Evolutionary conservation across 2,797 vertebrate species (phyloP), one percentile per base, ranked within the genome.

Genomic region (Neopelma chrysocephalum): DNA sequence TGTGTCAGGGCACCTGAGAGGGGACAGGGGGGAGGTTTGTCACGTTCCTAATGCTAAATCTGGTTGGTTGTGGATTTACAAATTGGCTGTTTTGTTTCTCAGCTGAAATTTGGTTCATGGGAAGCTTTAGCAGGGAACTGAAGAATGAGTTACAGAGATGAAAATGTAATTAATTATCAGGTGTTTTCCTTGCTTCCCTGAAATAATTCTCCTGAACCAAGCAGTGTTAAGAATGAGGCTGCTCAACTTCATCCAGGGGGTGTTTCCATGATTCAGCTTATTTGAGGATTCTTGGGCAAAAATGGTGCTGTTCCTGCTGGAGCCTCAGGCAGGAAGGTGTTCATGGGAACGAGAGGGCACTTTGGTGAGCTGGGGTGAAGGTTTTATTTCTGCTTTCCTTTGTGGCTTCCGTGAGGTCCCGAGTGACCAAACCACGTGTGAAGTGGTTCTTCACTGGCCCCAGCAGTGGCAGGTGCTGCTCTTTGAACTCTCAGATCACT

Each of bases 161-260:
- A 31, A 68, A 90, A 43, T 31, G 25, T 42, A 26, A 58, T 91
- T 42, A 34, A 66, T 91, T 50, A 60, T 2, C 4, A 15, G 65
- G 15, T 83, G 48, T 50, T 73, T 70, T 77, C 40, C 11, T 66
- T 62, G 31, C 83, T 88, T 80, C 47, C 47, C 36, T 69, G 60
- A 45, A 79, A 43, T 12, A 64, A 53, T 23, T 9, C 45, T 57
- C 64, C 43, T 15, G n/a, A 40, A 22, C 45, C 72, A 66, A 69
- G 64, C 72, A 20, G 45, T 9, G 9, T 16, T 16, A 15, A 43
- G 72, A 19, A 21, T 31, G 12, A 53, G 16, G 22, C 17, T 69
- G 38, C 29, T 68, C 11, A 3, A 5, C 40, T 54, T 58, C 48
- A 13, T 34, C 69, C 0, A 0, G 21, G 40, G 1, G 21, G 3